A percentile compares a stretch with the other conserved stretches of the same genome.
Conservation (phyloP, 2,797 vertebrate genomes). For the Lepilemur ruficaudatus region DNA sequence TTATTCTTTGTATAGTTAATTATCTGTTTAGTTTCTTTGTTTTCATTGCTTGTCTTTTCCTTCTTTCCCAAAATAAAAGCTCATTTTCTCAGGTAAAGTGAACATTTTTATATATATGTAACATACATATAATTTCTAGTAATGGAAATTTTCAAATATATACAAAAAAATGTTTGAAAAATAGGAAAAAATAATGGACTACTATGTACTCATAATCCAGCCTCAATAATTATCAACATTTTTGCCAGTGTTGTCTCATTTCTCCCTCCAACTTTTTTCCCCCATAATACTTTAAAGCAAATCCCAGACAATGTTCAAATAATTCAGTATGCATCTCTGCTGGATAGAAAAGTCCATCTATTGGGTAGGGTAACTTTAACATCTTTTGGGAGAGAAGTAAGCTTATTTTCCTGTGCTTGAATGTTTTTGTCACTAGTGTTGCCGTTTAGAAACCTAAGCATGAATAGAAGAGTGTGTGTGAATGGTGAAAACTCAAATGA, state of each 20-base stretch:
- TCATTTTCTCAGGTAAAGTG: neutral
- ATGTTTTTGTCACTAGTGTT: neutral
- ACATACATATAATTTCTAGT: neutral
- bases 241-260: neutral
- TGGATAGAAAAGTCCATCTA: neutral
- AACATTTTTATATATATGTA: neutral
- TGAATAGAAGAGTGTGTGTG: neutral
- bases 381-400: neutral
- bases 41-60: neutral
- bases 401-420: neutral
- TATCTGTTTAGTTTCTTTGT: neutral
- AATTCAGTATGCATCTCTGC: neutral
- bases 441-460: neutral
- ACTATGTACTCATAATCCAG: neutral
- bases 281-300: neutral
- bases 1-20: neutral
- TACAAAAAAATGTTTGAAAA: neutral
- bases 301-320: neutral
- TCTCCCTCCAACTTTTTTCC: neutral
- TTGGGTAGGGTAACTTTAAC: neutral
- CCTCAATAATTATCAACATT: neutral
- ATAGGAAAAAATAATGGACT: neutral
- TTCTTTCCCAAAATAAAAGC: neutral
- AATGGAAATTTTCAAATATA: slow-evolving; percentile 19
- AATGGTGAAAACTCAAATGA: neutral